Evolutionary conservation across 2,888 invertebrate genomes (phyloP).

Genomic region (Marronus borbonicus): DNA sequence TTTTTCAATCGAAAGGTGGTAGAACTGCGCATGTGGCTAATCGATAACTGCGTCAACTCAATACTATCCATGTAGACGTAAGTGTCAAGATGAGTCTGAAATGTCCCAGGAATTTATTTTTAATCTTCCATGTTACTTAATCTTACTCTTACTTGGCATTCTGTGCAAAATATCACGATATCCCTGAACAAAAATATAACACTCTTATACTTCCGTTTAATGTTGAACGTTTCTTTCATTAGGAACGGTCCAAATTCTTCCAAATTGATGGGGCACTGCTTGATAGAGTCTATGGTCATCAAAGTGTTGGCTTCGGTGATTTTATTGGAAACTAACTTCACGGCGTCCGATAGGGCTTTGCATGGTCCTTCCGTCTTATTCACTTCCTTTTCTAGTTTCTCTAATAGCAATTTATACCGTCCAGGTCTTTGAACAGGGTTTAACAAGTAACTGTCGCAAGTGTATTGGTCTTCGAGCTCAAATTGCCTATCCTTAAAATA

Average conservation of each 20-base stretch:
- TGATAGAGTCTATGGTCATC: constrained; percentile 66
- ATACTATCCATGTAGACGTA: constrained; percentile 63
- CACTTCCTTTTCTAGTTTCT: constrained; percentile 55
- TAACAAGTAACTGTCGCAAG: constrained; percentile 62
- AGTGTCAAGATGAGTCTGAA: constrained; percentile 61
- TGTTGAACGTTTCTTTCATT: constrained; percentile 63
- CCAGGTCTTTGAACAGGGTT: constrained; percentile 65
- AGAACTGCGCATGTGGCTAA: constrained; percentile 56
- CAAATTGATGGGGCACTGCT: constrained; percentile 66
- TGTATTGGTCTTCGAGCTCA: constrained; percentile 62
- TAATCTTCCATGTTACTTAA: not conserved
- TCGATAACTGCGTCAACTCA: constrained; percentile 59
- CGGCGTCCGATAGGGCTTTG: constrained; percentile 57
- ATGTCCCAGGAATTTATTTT: constrained; percentile 21
- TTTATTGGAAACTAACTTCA: constrained; percentile 61
- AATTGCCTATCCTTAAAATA: constrained; percentile 68
- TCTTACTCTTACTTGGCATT: constrained; percentile 54
- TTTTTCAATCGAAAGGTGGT: constrained; percentile 46
- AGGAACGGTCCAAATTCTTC: constrained; percentile 62
- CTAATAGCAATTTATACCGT: constrained; percentile 64
- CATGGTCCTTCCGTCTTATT: constrained; percentile 56
- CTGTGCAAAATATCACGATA: constrained; percentile 63
- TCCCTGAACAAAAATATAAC: constrained; percentile 66
- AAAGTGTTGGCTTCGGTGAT: constrained; percentile 66
- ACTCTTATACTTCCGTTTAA: constrained; percentile 61